phyloP scores from a whole-genome alignment of 2,113 vertebrate genomes.

The Erythrolamprus reginae region DNA sequence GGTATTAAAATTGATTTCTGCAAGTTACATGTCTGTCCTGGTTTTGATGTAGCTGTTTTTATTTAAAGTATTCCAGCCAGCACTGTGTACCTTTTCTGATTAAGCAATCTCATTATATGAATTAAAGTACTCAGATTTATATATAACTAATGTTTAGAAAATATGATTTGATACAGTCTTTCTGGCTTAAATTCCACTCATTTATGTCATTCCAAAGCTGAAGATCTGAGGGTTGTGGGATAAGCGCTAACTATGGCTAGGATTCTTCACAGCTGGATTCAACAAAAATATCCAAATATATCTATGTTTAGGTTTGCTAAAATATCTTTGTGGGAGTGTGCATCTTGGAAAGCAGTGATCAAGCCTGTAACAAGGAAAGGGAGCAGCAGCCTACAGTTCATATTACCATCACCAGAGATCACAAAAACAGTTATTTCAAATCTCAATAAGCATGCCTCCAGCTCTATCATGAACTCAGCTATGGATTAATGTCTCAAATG shows the following conservation, averaged over 20 bases:
- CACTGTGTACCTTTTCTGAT: not conserved
- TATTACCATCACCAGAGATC: not conserved
- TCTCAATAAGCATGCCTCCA: slow-evolving; percentile 1
- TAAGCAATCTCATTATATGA: not conserved
- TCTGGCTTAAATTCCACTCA: not conserved
- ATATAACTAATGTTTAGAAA: slow-evolving; percentile 1
- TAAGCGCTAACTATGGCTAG: slow-evolving; percentile 6
- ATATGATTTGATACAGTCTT: not conserved
- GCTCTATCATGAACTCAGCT: not conserved
- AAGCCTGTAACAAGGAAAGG: not conserved
- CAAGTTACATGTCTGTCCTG: not conserved
- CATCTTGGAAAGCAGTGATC: slow-evolving; percentile 15
- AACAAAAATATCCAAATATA: not conserved
- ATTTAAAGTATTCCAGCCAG: not conserved
- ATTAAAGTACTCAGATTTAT: not conserved
- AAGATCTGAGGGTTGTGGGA: not conserved
- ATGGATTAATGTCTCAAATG: not conserved
- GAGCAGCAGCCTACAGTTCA: not conserved
- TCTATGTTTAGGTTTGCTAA: not conserved
- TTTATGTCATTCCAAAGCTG: not conserved
- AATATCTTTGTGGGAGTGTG: slow-evolving; percentile 13
- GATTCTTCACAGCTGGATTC: slow-evolving; percentile 9
- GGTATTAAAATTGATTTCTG: not conserved
- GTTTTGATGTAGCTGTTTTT: not conserved
- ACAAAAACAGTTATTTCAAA: not conserved